Evolutionary conservation across 2,797 vertebrate species (phyloP).

Genomic region (Pteronotus mesoamericanus): DNA sequence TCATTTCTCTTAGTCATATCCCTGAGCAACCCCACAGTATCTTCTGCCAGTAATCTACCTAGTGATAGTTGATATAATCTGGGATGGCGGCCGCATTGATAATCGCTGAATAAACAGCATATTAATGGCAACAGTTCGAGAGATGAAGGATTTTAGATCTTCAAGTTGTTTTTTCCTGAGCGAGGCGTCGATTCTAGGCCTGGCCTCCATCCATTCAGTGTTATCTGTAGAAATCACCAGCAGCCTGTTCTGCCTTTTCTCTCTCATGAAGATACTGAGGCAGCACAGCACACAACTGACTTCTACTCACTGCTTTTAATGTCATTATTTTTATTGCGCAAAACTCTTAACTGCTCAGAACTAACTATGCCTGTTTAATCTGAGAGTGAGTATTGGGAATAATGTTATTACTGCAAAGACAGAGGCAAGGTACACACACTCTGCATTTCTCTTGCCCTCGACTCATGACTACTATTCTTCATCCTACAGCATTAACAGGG

Average conservation of each 20-base stretch:
- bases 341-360: conserved; percentile 36
- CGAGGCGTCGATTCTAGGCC: background rate
- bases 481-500: background rate
- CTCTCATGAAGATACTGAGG: background rate
- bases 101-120: background rate
- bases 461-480: background rate
- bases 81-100: background rate
- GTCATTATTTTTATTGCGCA: conserved; percentile 41
- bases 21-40: background rate
- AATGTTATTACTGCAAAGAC: background rate
- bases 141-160: background rate
- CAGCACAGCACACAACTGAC: background rate
- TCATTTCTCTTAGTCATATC: background rate
- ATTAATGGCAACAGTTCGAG: conserved; percentile 12
- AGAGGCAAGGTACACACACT: background rate
- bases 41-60: background rate
- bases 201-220: background rate
- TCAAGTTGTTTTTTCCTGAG: background rate
- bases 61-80: background rate
- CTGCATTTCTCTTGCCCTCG: background rate
- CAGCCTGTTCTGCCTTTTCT: conserved; percentile 23
- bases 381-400: background rate
- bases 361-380: conserved; percentile 30
- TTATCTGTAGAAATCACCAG: background rate
- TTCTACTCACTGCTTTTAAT: conserved; percentile 42